These are phyloP conservation scores for Camponotus pennsylvanicus DNA, from an alignment of 1,140 invertebrate genomes.

Conservation along the genomic window DNA sequence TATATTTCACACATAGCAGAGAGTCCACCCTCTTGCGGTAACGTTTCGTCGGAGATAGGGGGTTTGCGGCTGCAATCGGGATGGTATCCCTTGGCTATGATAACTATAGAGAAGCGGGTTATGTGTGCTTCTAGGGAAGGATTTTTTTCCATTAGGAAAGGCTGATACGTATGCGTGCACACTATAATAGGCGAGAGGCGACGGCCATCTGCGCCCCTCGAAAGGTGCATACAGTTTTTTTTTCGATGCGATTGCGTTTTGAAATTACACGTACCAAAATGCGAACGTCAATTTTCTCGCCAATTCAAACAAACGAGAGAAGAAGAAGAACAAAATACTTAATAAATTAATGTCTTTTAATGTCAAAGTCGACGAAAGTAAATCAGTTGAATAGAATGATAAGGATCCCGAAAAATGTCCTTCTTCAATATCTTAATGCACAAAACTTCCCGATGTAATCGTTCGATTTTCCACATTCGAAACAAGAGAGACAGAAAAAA, in stretches of 20 bases:
- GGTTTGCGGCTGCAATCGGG: constrained; percentile 65
- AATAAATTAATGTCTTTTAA: background rate
- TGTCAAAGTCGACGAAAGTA: background rate
- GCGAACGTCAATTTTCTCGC: background rate
- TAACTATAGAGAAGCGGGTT: constrained; percentile 65
- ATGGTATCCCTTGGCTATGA: constrained; percentile 71
- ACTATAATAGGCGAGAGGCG: constrained; percentile 43
- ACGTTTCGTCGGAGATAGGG: constrained; percentile 25
- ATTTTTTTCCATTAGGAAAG: constrained; percentile 69
- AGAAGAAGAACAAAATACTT: background rate
- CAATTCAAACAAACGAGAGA: background rate
- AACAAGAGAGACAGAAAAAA: constrained; percentile 44
- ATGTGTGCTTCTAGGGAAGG: constrained; percentile 65
- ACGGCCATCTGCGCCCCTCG: constrained; percentile 67
- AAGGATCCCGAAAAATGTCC: constrained; percentile 9
- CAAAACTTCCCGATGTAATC: constrained; percentile 6
- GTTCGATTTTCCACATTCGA: constrained; percentile 54
- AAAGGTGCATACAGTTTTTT: constrained; percentile 62
- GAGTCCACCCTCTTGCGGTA: constrained; percentile 8
- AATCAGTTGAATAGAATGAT: background rate
- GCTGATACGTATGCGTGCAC: constrained; percentile 32
- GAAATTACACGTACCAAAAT: background rate
- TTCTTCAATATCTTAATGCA: background rate
- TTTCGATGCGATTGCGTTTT: background rate
- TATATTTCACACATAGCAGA: background rate